Conservation (phyloP, 2,797 vertebrate species). For the Mustela erminea region DNA sequence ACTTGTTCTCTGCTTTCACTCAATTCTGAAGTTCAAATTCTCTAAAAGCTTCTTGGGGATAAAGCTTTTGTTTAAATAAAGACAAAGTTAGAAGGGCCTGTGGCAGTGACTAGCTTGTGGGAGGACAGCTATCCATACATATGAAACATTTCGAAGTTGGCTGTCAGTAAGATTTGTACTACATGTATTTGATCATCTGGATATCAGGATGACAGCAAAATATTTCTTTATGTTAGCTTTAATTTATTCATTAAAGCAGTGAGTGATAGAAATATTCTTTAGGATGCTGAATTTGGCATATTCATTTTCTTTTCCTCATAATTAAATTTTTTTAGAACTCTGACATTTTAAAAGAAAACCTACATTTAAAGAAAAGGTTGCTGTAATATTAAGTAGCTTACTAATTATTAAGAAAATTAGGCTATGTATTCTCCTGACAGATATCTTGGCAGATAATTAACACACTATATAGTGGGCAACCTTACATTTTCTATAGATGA, state of each 20-base stretch:
- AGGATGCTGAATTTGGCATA: neutral
- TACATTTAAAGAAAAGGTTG: conserved; percentile 25
- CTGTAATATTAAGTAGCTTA: conserved; percentile 58
- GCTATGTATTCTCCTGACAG: conserved; percentile 67
- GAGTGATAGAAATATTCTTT: conserved; percentile 7
- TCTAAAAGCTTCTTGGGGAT: neutral
- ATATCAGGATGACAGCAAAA: neutral
- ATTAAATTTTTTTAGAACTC: neutral
- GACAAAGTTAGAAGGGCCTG: neutral
- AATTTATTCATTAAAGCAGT: conserved; percentile 34
- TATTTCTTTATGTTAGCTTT: neutral
- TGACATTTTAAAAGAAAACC: conserved; percentile 58
- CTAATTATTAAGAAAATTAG: conserved; percentile 72
- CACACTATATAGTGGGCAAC: neutral
- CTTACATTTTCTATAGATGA: conserved; percentile 34
- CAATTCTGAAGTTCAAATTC: neutral
- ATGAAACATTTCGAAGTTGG: neutral
- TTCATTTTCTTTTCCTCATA: conserved; percentile 12
- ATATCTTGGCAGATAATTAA: conserved; percentile 63
- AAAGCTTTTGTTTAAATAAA: conserved; percentile 47
- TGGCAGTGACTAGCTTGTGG: neutral
- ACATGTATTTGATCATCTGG: neutral
- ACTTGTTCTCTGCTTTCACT: neutral
- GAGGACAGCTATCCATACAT: neutral
- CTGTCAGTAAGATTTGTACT: neutral